These are phyloP conservation scores for Eupithecia subfuscata DNA, from an alignment of 2,888 invertebrate genomes.

Conservation along the genomic window DNA sequence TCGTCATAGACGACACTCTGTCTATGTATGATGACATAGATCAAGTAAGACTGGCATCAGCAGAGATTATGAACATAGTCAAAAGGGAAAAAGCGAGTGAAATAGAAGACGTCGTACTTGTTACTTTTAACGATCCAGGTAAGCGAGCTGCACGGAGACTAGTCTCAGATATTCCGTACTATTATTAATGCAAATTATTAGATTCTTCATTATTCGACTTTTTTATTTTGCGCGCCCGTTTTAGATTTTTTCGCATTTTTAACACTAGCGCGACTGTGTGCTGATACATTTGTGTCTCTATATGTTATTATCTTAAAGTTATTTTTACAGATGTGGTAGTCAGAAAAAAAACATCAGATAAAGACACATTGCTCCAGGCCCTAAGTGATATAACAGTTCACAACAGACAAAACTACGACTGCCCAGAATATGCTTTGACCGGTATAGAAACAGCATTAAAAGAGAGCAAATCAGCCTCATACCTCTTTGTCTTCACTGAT, in stretches of 20 bases:
- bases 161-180: too few species aligned
- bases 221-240: too few species aligned
- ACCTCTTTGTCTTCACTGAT: constrained; percentile 48
- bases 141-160: constrained; percentile 24
- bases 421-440: constrained; percentile 38
- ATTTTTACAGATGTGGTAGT: constrained; percentile 35
- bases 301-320: background rate
- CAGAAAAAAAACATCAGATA: constrained; percentile 28
- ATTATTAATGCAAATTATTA: too few species aligned
- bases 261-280: too few species aligned
- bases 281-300: too few species aligned
- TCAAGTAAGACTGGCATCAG: constrained; percentile 44
- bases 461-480: constrained; percentile 40
- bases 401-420: constrained; percentile 20
- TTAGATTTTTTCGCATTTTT: too few species aligned
- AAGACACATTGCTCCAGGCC: constrained; percentile 18
- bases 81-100: constrained; percentile 46
- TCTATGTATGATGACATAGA: constrained; percentile 51
- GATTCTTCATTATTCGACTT: too few species aligned
- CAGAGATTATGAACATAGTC: constrained; percentile 47
- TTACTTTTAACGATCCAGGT: constrained; percentile 60
- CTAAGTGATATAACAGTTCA: constrained; percentile 27
- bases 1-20: constrained; percentile 52
- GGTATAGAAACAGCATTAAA: constrained; percentile 39
- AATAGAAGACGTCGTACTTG: constrained; percentile 52